Base-by-base conservation (phyloP, 2,797 vertebrate genomes). In the Arremon brunneinucha region DNA sequence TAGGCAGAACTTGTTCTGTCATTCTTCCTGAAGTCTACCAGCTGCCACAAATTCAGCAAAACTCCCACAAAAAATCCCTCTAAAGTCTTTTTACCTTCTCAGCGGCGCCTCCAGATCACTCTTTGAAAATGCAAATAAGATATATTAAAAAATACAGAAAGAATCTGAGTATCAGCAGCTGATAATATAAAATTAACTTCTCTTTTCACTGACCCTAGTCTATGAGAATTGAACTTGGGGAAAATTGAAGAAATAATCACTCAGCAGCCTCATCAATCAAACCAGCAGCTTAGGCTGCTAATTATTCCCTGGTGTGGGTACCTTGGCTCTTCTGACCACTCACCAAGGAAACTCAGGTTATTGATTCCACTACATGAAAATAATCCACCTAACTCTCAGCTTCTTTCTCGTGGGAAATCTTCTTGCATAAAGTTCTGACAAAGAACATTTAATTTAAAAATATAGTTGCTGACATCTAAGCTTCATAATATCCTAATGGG, bases 261-360 rank as follows among this genome's bases (percentile, higher is more conserved):
- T 94, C 63, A 70, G 70, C 88, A 93, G 76, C 81, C 86, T 96
- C 95, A 97, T 96, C 95, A 95, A 95, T 95, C 95, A 97, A 94
- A 85, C 60, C 64, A 92, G 71, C 34, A 88, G 44, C 52, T 93
- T 94, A 91, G 46, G 55, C 85, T 94, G 76, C 85, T 95, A 90
- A 96, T 97, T 91, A 96, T 90, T 96, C 76, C 94, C 94, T 56
- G 22, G 70, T 91, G 85, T 37, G 64, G 72, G 56, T 83, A 94
- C 47, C 80, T 92, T 95, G 89, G 70, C 85, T 91, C 44, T 91
- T 84, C 70, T 86, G 92, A 88, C 87, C 89, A 88, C 67, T 96
- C 85, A 91, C 70, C 52, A 79, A 91, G 89, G 70, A 94, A 96
- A 87, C 44, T 81, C 53, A 53, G 52, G 52, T 92, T 94, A 95